Evolutionary conservation across 2,797 vertebrate genomes (phyloP).

Genomic region (Pangasius djambal): DNA sequence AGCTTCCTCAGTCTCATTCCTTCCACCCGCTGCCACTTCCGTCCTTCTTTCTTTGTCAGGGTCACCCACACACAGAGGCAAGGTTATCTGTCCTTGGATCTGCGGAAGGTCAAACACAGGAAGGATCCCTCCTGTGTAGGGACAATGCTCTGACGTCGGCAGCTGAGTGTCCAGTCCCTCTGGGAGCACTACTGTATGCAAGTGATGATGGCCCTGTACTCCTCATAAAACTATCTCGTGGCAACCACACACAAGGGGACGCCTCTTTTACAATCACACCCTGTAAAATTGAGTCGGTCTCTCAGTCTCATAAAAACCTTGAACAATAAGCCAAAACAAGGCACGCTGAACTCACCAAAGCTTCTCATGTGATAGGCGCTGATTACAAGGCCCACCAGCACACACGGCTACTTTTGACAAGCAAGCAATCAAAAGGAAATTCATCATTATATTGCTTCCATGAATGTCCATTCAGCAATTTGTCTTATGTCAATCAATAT

Average conservation of each 20-base stretch:
- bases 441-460: not conserved
- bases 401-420: not conserved
- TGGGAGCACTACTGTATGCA: slow-evolving; percentile 22
- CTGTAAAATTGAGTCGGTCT: slow-evolving; percentile 6
- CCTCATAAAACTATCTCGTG: slow-evolving; percentile 19
- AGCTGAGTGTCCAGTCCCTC: slow-evolving; percentile 15
- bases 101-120: slow-evolving; percentile 66
- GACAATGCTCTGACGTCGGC: slow-evolving; percentile 64
- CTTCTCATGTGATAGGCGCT: not conserved
- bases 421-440: not conserved
- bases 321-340: not conserved
- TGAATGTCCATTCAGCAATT: not conserved
- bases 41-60: slow-evolving; percentile 1
- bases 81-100: slow-evolving; percentile 50
- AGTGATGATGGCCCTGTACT: slow-evolving; percentile 22
- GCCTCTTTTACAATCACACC: slow-evolving; percentile 7
- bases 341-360: not conserved
- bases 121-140: slow-evolving; percentile 61
- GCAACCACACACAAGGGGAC: slow-evolving; percentile 26
- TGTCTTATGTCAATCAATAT: not conserved
- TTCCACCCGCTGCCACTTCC: not conserved
- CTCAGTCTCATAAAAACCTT: slow-evolving; percentile 8
- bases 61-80: slow-evolving; percentile 20
- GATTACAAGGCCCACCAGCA: not conserved
- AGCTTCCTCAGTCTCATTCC: not conserved